phyloP scores from a whole-genome alignment of 2,888 invertebrate species.

The Agonopterix heracliana region DNA sequence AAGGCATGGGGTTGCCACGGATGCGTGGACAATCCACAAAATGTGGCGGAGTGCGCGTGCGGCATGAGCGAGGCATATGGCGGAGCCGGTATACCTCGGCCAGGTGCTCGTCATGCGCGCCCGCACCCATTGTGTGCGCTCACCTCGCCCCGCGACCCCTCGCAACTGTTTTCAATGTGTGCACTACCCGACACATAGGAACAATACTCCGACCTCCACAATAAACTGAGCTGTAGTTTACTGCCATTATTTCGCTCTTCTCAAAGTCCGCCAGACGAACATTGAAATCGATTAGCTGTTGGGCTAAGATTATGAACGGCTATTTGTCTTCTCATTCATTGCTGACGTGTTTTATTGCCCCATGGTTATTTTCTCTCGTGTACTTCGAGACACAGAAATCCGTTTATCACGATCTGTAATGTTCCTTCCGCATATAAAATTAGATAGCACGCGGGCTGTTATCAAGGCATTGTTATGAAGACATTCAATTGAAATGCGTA shows the following conservation, averaged over 20 bases:
- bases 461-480: constrained; percentile 31
- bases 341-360: background rate
- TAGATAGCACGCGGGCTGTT: constrained; percentile 28
- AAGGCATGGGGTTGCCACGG: constrained; percentile 23
- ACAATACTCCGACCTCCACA: constrained; percentile 46
- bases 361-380: background rate
- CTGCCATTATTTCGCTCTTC: constrained; percentile 12
- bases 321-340: constrained; percentile 4
- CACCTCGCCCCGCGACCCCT: constrained; percentile 25
- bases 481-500: constrained; percentile 19
- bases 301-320: background rate
- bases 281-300: constrained; percentile 29
- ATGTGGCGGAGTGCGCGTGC: constrained; percentile 14
- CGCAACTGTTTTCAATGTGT: constrained; percentile 20
- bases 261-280: constrained; percentile 17
- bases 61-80: constrained; percentile 56
- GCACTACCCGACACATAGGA: constrained; percentile 36
- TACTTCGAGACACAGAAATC: background rate
- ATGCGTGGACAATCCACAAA: constrained; percentile 17
- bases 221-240: constrained; percentile 2
- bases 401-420: constrained; percentile 12
- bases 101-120: constrained; percentile 75
- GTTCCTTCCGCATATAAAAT: constrained; percentile 26
- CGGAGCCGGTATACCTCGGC: constrained; percentile 61
- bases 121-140: constrained; percentile 64